These are phyloP conservation scores for Forbesichthys agassizii DNA, from an alignment of 2,113 vertebrate species.

Conservation along the genomic window DNA sequence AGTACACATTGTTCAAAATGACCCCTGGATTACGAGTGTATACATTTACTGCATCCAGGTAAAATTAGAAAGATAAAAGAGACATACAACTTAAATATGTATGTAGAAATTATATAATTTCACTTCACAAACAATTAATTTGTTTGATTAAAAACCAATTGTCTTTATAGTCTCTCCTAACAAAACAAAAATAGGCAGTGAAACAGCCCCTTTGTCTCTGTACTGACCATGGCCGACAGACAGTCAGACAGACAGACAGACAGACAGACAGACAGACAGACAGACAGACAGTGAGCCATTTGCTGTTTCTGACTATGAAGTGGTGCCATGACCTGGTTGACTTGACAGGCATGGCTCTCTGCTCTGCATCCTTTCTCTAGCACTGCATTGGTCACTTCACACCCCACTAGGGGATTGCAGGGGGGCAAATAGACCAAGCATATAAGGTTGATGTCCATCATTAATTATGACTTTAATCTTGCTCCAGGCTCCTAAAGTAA, in stretches of 20 bases:
- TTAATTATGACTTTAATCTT: too few species aligned
- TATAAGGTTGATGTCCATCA: too few species aligned
- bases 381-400: conserved; percentile 82
- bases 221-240: conserved; percentile 64
- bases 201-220: conserved; percentile 47
- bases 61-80: too few species aligned
- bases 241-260: conserved; percentile 48
- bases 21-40: conserved; percentile 20
- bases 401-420: conserved; percentile 52
- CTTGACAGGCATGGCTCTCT: conserved; percentile 79
- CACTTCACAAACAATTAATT: too few species aligned
- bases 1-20: background rate
- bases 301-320: conserved; percentile 73
- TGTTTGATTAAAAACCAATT: too few species aligned
- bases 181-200: too few species aligned
- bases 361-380: conserved; percentile 81
- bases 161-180: too few species aligned
- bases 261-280: conserved; percentile 42
- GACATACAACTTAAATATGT: too few species aligned
- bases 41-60: too few species aligned
- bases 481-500: too few species aligned
- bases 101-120: too few species aligned
- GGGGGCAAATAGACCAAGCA: conserved; percentile 10
- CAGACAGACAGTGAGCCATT: conserved; percentile 75
- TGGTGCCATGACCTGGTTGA: conserved; percentile 67